A percentile compares a stretch with the other conserved stretches of the same genome.
Conservation (phyloP, 1,140 invertebrate genomes). For the Battus philenor region DNA sequence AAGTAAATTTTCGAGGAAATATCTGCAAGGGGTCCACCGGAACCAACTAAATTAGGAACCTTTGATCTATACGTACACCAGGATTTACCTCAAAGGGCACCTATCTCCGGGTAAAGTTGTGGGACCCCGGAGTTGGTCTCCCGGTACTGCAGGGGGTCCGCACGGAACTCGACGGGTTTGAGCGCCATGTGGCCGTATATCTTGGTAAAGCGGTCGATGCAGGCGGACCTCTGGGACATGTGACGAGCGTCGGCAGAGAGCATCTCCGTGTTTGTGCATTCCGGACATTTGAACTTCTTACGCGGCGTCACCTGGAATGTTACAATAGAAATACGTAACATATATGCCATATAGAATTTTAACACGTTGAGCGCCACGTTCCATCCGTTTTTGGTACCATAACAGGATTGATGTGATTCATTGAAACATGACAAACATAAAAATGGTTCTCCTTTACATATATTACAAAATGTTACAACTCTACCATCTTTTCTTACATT, state of each 20-base stretch:
- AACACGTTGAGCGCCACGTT: too few relatives aligned
- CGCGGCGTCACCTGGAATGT: constrained; percentile 88
- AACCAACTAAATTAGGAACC: too few relatives aligned
- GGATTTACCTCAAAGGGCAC: constrained; percentile 82
- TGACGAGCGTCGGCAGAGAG: constrained; percentile 93
- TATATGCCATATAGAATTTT: not conserved
- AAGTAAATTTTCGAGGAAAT: too few relatives aligned
- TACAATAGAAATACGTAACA: not conserved
- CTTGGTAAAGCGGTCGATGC: constrained; percentile 90
- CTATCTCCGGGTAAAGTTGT: constrained; percentile 92
- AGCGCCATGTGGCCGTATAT: constrained; percentile 94
- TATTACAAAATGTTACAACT: too few relatives aligned
- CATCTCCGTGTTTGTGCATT: constrained; percentile 96
- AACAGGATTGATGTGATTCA: too few relatives aligned
- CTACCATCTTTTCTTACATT: too few relatives aligned
- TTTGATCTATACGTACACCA: constrained; percentile 1
- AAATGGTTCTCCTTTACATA: too few relatives aligned
- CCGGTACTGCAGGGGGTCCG: constrained; percentile 95
- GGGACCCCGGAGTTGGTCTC: constrained; percentile 73
- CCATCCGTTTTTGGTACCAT: too few relatives aligned
- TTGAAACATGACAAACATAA: too few relatives aligned
- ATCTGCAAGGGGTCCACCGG: too few relatives aligned
- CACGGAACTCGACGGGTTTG: constrained; percentile 92
- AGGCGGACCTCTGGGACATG: constrained; percentile 95
- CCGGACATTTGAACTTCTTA: constrained; percentile 98